These are phyloP conservation scores for Euura saliciscinereae DNA, from an alignment of 1,140 invertebrate species.

Conservation along the genomic window DNA sequence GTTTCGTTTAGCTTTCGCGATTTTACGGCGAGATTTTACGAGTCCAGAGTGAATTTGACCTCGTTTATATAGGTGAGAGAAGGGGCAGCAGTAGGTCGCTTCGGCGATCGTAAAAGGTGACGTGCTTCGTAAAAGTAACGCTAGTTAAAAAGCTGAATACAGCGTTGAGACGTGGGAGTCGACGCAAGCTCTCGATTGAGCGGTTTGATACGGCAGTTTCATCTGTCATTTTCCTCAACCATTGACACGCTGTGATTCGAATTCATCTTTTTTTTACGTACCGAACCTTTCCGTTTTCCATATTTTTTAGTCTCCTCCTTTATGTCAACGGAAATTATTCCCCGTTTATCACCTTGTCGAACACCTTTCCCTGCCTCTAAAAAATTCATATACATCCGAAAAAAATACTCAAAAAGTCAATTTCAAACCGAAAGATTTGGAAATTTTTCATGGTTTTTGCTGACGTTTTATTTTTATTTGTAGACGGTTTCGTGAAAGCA, in stretches of 20 bases:
- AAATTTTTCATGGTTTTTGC: too few species aligned
- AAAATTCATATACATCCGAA: too few species aligned
- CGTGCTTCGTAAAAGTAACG: neutral
- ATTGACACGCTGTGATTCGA: neutral
- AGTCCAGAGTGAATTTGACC: neutral
- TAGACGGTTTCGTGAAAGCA: too few species aligned
- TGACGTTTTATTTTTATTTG: too few species aligned
- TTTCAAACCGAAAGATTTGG: too few species aligned
- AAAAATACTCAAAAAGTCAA: too few species aligned
- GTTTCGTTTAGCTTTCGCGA: constrained; percentile 1
- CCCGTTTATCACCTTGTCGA: neutral
- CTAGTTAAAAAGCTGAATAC: constrained; percentile 2
- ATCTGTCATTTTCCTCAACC: neutral
- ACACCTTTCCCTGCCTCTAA: too few species aligned
- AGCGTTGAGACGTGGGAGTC: neutral
- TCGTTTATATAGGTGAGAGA: neutral
- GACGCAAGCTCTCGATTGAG: neutral
- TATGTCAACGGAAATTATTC: neutral
- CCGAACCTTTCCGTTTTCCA: neutral
- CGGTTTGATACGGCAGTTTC: neutral
- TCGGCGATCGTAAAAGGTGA: neutral
- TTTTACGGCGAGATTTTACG: neutral
- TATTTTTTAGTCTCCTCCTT: neutral
- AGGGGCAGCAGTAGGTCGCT: neutral
- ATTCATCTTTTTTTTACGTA: constrained; percentile 1